phyloP scores from a whole-genome alignment of 2,888 invertebrate species.

The Lepeophtheirus nordmannii region DNA sequence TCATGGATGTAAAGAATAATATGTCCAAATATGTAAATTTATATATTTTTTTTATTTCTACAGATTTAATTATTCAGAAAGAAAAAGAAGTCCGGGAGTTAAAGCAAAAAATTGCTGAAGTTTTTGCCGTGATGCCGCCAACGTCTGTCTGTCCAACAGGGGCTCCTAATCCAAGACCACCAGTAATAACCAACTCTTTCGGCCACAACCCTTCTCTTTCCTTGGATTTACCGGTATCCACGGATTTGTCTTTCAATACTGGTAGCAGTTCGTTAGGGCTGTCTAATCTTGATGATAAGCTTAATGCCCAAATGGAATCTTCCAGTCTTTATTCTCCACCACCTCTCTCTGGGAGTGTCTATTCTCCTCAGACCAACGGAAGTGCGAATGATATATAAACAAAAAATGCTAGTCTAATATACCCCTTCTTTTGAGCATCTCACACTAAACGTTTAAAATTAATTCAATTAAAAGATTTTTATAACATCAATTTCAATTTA shows the following conservation, averaged over 20 bases:
- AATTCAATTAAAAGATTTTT: no score
- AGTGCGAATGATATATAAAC: constrained; percentile 8
- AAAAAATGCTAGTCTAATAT: constrained; percentile 4
- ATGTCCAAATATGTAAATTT: neutral
- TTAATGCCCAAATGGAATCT: constrained; percentile 1
- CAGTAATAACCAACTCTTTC: constrained; percentile 9
- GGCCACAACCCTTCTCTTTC: constrained; percentile 9
- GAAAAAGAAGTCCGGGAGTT: constrained; percentile 81
- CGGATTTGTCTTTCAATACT: constrained; percentile 19
- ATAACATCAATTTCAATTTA: no score
- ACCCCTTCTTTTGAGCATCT: neutral
- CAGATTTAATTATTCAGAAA: constrained; percentile 63
- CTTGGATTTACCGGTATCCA: constrained; percentile 20
- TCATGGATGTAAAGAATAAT: neutral
- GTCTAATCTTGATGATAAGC: constrained; percentile 22
- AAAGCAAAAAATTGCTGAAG: constrained; percentile 76
- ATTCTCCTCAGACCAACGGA: neutral
- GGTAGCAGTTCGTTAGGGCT: constrained; percentile 18
- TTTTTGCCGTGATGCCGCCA: constrained; percentile 72
- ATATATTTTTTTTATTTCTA: constrained; percentile 29
- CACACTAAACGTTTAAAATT: no score
- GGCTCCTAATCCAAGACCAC: neutral
- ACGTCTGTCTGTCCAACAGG: constrained; percentile 5
- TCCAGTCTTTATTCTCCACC: constrained; percentile 7
- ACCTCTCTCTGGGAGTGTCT: neutral